Conservation (phyloP, 2,113 vertebrate genomes). For the Amphilophus citrinellus region DNA sequence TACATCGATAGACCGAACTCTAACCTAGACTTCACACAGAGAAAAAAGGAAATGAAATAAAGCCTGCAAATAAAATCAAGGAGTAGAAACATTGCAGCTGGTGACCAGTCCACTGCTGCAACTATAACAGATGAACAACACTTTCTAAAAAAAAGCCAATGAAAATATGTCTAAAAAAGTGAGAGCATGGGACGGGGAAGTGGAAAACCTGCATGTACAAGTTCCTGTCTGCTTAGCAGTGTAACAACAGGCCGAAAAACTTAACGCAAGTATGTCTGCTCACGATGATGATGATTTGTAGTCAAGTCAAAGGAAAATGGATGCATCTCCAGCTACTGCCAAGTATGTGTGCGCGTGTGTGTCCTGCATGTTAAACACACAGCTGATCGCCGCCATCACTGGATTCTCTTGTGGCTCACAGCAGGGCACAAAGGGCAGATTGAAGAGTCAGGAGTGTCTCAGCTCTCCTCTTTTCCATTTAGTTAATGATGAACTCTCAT, state of each 20-base stretch:
- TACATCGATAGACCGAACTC: neutral
- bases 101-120: conserved; percentile 12
- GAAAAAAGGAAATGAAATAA: conserved; percentile 35
- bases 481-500: conserved; percentile 43
- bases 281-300: conserved; percentile 58
- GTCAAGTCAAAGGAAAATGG: conserved; percentile 56
- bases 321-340: conserved; percentile 45
- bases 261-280: neutral
- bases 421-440: conserved; percentile 79
- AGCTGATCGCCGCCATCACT: conserved; percentile 78
- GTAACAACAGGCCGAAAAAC: neutral
- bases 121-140: conserved; percentile 12
- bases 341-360: conserved; percentile 61
- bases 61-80: neutral
- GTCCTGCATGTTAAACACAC: conserved; percentile 79
- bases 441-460: conserved; percentile 61
- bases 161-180: neutral
- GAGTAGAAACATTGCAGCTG: conserved; percentile 40
- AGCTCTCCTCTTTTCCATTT: conserved; percentile 41
- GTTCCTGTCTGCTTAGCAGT: neutral
- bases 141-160: neutral
- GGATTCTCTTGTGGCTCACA: conserved; percentile 69
- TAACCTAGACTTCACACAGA: neutral
- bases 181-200: neutral
- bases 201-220: neutral